A percentile compares a stretch with the other conserved stretches of the same genome.
These are phyloP conservation scores for Herpetotheres cachinnans DNA, from an alignment of 2,113 vertebrate genomes.

Conservation along the genomic window DNA sequence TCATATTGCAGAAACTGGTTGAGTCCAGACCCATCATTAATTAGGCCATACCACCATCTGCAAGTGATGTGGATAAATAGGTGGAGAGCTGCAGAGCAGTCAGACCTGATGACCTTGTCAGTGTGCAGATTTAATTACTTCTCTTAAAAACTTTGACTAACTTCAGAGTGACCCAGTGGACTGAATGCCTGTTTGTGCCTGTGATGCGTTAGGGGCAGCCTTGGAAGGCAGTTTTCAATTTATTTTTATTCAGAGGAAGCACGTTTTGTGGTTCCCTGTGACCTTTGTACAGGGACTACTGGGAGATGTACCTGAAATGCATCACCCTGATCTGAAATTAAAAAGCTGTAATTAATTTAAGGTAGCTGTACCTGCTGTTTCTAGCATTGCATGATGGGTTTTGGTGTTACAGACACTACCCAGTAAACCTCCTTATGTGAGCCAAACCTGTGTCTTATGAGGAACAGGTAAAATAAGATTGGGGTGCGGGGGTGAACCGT, in stretches of 20 bases:
- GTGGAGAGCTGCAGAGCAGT: neutral
- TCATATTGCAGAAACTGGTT: neutral
- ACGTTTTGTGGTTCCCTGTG: neutral
- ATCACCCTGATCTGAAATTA: neutral
- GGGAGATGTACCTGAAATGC: neutral
- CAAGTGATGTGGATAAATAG: neutral
- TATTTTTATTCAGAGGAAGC: neutral
- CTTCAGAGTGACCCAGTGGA: neutral
- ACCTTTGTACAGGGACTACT: neutral
- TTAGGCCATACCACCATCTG: neutral
- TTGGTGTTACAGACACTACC: neutral
- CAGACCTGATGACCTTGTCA: neutral
- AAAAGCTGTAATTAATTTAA: too few relatives aligned
- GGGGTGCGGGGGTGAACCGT: rapidly evolving
- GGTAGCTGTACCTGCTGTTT: neutral
- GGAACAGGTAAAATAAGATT: neutral
- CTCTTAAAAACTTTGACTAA: neutral
- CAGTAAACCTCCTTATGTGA: neutral
- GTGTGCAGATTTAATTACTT: neutral
- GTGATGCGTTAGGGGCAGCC: rapidly evolving
- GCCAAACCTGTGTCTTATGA: neutral
- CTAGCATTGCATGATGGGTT: neutral
- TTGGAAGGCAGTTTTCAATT: neutral
- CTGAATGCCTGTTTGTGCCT: neutral
- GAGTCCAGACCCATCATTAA: neutral